Percentiles rank a stretch among this genome's conserved stretches.
Evolutionary conservation across 2,888 invertebrate species (phyloP).

Genomic region (Drosophila villosipedis): DNA sequence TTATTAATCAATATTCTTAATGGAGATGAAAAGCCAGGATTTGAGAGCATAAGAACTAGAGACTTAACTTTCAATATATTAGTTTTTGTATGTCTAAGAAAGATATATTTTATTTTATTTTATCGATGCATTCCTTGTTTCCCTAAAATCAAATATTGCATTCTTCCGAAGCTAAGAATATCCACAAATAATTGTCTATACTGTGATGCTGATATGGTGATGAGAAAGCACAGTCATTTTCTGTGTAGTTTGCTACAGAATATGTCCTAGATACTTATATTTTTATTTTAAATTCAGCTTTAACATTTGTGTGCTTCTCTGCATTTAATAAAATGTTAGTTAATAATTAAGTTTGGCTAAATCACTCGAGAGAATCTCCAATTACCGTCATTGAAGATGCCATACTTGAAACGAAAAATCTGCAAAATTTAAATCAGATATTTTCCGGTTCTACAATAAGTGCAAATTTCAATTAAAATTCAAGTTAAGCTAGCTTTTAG

Average conservation of each 20-base stretch:
- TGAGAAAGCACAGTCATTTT: too few species aligned
- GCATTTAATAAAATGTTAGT: conserved; percentile 10
- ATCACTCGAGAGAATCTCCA: conserved; percentile 15
- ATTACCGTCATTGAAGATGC: conserved; percentile 24
- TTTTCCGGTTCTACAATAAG: neutral
- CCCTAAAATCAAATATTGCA: too few species aligned
- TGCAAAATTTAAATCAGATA: neutral
- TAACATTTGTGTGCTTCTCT: neutral
- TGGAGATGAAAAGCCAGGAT: too few species aligned
- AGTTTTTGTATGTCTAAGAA: neutral
- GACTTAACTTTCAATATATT: neutral
- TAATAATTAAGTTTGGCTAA: conserved; percentile 16
- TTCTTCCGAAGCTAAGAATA: too few species aligned
- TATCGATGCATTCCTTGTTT: neutral
- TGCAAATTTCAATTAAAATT: conserved; percentile 6
- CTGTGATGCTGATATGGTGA: too few species aligned
- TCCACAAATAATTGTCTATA: too few species aligned
- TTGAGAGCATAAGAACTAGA: neutral
- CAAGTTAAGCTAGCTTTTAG: neutral
- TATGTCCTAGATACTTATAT: neutral
- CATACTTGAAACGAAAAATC: neutral
- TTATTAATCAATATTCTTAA: too few species aligned
- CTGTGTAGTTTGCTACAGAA: neutral
- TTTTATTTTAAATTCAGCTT: conserved; percentile 1
- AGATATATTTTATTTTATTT: too few species aligned